Percentiles rank a stretch among this genome's conserved stretches.
phyloP scores from a whole-genome alignment of 37 sponge, comb jelly and placozoan species.

The Oopsacas minuta region DNA sequence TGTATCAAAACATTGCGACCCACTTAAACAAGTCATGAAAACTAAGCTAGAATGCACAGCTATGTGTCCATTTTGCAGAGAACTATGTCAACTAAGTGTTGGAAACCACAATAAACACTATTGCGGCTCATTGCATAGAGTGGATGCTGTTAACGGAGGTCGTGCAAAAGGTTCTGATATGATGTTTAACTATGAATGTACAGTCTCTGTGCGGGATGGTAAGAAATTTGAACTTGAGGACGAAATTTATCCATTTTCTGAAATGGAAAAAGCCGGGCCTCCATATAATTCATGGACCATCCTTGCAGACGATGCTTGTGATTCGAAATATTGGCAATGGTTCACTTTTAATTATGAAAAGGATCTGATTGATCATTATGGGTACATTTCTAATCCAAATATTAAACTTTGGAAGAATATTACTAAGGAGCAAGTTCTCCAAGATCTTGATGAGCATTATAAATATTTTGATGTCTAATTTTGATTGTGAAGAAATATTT shows the following conservation, averaged over 20 bases:
- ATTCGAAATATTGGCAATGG: neutral
- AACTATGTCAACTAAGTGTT: neutral
- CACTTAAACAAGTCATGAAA: neutral
- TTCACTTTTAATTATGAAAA: neutral
- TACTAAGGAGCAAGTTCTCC: neutral
- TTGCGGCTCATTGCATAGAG: neutral
- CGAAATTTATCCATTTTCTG: neutral
- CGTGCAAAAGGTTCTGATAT: neutral
- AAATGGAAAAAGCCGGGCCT: neutral
- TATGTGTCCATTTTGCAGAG: neutral
- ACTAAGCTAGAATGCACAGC: neutral
- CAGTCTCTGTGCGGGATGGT: neutral
- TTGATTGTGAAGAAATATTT: too few species aligned
- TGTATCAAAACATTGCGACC: neutral
- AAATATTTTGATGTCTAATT: neutral
- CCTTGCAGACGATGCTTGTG: neutral
- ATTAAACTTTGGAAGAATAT: neutral
- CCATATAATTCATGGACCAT: neutral
- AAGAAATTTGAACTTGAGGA: neutral
- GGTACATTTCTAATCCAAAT: neutral
- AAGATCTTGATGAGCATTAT: neutral
- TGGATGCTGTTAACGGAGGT: neutral
- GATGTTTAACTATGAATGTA: neutral
- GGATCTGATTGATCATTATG: neutral
- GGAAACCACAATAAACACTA: neutral